Conservation (phyloP, 2,797 vertebrate species). For the Siniperca undulata region DNA sequence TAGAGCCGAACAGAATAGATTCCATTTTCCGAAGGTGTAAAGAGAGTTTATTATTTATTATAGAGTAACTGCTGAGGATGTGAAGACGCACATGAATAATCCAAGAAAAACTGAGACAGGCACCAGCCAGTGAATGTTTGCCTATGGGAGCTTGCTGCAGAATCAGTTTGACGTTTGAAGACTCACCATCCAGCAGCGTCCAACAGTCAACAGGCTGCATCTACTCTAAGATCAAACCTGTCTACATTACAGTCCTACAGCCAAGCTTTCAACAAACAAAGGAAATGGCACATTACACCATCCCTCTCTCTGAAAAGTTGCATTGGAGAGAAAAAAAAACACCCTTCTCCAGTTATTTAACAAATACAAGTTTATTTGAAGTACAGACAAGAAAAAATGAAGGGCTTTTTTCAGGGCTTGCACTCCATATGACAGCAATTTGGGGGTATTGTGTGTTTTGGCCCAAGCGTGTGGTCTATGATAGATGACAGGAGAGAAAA, state of each 20-base stretch:
- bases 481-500: conserved; percentile 95
- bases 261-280: conserved; percentile 85
- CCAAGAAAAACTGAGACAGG: conserved; percentile 13
- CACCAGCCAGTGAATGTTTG: conserved; percentile 41
- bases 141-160: conserved; percentile 52
- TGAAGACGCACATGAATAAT: conserved; percentile 33
- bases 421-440: conserved; percentile 95
- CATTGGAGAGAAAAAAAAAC: conserved; percentile 75
- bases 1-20: too few species aligned
- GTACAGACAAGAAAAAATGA: conserved; percentile 86
- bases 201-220: conserved; percentile 72
- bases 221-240: conserved; percentile 69
- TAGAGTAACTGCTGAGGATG: background rate
- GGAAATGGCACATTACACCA: conserved; percentile 86
- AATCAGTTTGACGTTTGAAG: conserved; percentile 53
- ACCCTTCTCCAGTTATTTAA: conserved; percentile 86
- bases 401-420: conserved; percentile 87
- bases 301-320: conserved; percentile 79
- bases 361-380: conserved; percentile 93
- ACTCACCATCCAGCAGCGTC: conserved; percentile 52
- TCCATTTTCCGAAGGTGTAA: too few species aligned
- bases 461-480: conserved; percentile 87
- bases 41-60: too few species aligned
- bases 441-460: conserved; percentile 94
- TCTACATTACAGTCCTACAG: conserved; percentile 75